Percentiles rank a stretch among this genome's conserved stretches.
These are phyloP conservation scores for Biston betularia DNA, from an alignment of 2,888 invertebrate genomes.

Conservation along the genomic window DNA sequence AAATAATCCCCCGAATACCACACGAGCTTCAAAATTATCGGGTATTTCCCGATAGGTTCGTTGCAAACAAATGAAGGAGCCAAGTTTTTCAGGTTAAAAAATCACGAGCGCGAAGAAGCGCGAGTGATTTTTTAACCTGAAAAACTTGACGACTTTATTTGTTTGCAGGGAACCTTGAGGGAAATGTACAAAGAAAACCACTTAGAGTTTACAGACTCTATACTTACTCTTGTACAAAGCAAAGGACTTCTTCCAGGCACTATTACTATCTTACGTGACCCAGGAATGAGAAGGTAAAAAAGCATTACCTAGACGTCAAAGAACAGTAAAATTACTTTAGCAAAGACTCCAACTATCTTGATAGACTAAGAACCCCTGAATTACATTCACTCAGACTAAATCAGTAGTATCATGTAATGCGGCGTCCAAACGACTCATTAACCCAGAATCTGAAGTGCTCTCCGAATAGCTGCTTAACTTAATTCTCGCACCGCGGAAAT, in stretches of 20 bases:
- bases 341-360: slow-evolving; percentile 11
- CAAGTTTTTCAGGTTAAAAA: no score
- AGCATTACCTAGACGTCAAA: slow-evolving; percentile 2
- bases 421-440: slow-evolving; percentile 46
- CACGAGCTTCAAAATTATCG: no score
- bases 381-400: slow-evolving; percentile 33
- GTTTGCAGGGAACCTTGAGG: no score
- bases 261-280: slow-evolving; percentile 7
- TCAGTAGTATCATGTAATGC: slow-evolving; percentile 38
- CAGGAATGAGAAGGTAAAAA: not conserved
- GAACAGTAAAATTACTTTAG: not conserved
- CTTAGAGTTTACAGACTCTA: slow-evolving; percentile 3
- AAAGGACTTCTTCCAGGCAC: not conserved
- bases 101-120: no score
- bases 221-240: no score
- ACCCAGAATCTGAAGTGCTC: slow-evolving; percentile 41
- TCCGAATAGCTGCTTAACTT: slow-evolving; percentile 39
- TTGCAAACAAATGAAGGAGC: no score
- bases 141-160: no score
- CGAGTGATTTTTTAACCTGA: no score
- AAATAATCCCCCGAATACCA: no score
- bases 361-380: slow-evolving; percentile 2
- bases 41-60: no score
- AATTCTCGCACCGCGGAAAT: slow-evolving; percentile 40
- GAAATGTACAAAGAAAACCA: slow-evolving; percentile 4